phyloP scores from a whole-genome alignment of 2,797 vertebrate genomes.

The Lepus oiostolus region DNA sequence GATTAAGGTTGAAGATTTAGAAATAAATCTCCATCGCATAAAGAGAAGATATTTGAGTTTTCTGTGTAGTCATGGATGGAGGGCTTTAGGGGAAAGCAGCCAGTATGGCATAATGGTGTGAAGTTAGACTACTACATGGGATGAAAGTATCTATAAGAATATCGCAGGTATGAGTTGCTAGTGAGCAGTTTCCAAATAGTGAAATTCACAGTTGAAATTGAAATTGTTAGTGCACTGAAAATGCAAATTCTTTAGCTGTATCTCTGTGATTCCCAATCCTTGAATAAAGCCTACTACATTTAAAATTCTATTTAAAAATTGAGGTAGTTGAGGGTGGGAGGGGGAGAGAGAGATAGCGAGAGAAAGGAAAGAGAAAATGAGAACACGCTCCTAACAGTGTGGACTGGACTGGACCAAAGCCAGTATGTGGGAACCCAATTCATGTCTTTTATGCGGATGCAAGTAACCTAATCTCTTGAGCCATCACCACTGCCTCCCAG shows the following conservation, averaged over 20 bases:
- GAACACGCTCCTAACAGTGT: too few relatives aligned
- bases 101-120: background rate
- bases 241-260: background rate
- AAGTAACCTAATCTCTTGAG: too few relatives aligned
- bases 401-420: too few relatives aligned
- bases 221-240: background rate
- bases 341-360: too few relatives aligned
- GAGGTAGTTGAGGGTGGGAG: too few relatives aligned
- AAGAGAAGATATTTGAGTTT: constrained; percentile 14
- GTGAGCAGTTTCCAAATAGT: background rate
- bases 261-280: background rate
- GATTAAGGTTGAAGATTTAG: background rate
- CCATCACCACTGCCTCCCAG: too few relatives aligned
- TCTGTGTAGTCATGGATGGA: background rate
- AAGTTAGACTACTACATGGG: background rate
- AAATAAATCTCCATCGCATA: background rate
- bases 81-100: background rate
- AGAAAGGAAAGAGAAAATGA: too few relatives aligned
- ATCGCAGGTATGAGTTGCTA: background rate
- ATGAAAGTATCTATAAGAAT: background rate
- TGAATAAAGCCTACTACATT: constrained; percentile 5
- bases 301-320: too few relatives aligned
- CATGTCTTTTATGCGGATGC: too few relatives aligned
- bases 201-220: background rate
- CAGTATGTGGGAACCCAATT: too few relatives aligned